These are phyloP conservation scores for Ptilodon capucinus DNA, from an alignment of 2,888 invertebrate genomes.

Conservation along the genomic window DNA sequence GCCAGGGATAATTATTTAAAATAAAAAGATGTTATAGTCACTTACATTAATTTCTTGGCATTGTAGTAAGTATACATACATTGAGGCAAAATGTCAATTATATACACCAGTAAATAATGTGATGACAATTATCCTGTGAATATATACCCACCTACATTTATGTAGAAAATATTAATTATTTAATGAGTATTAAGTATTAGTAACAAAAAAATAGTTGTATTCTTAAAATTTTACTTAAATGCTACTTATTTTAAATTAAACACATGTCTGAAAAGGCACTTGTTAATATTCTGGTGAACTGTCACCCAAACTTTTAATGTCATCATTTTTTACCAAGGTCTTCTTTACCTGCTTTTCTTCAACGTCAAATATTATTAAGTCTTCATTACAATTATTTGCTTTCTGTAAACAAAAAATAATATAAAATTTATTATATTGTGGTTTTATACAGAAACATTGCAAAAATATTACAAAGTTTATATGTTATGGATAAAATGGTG, in stretches of 20 bases:
- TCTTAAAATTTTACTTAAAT: slow-evolving; percentile 25
- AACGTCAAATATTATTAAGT: slow-evolving; percentile 71
- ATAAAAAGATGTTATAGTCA: background rate
- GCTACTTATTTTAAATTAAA: slow-evolving; percentile 53
- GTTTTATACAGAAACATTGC: too few species aligned
- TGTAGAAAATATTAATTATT: background rate
- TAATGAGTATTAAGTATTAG: slow-evolving; percentile 23
- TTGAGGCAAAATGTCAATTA: background rate
- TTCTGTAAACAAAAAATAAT: slow-evolving; percentile 53
- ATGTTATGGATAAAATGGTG: too few species aligned
- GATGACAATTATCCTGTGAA: slow-evolving; percentile 1
- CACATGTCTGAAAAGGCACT: slow-evolving; percentile 58
- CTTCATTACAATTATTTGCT: slow-evolving; percentile 52
- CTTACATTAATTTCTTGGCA: background rate
- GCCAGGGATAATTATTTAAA: background rate
- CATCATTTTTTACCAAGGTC: slow-evolving; percentile 55
- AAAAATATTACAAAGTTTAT: too few species aligned
- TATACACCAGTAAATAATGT: background rate
- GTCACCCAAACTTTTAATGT: slow-evolving; percentile 58
- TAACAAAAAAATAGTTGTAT: slow-evolving; percentile 19
- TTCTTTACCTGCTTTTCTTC: slow-evolving; percentile 62
- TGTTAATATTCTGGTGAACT: slow-evolving; percentile 73
- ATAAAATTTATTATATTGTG: background rate
- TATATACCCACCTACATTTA: background rate
- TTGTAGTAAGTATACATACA: background rate